Conservation (phyloP, 2,797 vertebrate genomes). For the Falco naumanni region DNA sequence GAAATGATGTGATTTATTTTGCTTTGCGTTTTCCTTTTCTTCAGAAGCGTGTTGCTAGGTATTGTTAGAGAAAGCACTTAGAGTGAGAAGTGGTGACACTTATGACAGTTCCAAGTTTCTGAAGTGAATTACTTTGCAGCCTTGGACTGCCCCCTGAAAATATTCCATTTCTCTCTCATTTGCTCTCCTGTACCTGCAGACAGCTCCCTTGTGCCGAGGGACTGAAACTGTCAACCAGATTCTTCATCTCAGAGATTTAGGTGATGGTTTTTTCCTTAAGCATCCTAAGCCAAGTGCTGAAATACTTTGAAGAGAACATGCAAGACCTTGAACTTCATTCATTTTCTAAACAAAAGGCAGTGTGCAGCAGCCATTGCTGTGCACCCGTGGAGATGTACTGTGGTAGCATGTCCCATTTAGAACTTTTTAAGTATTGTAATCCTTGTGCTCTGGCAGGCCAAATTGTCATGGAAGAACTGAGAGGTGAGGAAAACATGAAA, state of each 20-base stretch:
- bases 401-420: neutral
- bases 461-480: neutral
- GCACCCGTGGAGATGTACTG: neutral
- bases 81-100: slow-evolving; percentile 47
- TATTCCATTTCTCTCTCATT: slow-evolving; percentile 52
- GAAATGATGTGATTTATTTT: slow-evolving; percentile 21
- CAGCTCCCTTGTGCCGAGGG: neutral
- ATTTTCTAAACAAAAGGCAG: neutral
- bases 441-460: neutral
- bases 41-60: neutral
- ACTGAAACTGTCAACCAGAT: slow-evolving; percentile 17
- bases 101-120: slow-evolving; percentile 19
- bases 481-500: neutral
- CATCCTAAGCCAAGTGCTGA: neutral
- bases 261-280: neutral
- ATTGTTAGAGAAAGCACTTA: slow-evolving; percentile 48
- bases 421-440: neutral
- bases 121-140: neutral
- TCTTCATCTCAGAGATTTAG: slow-evolving; percentile 22
- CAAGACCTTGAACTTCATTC: slow-evolving; percentile 11
- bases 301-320: slow-evolving; percentile 1
- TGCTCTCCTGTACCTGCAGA: slow-evolving; percentile 17
- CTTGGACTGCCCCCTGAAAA: slow-evolving; percentile 38
- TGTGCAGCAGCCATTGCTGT: neutral
- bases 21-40: slow-evolving; percentile 1